Evolutionary conservation across 2,888 invertebrate species (phyloP).

Genomic region (Thymelicus sylvestris): DNA sequence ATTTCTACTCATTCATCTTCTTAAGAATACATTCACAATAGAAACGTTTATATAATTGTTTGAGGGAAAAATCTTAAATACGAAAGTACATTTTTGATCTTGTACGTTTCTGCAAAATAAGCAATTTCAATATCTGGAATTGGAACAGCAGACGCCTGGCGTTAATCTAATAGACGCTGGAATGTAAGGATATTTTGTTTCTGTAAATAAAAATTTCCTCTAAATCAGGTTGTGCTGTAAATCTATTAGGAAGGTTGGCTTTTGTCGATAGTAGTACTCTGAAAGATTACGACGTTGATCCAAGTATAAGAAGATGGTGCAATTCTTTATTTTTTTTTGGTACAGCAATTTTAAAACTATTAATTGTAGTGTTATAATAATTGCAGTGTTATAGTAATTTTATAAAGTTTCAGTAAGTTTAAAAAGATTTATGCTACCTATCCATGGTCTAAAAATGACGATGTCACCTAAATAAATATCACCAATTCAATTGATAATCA

Average conservation of each 20-base stretch:
- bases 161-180: conserved; percentile 28
- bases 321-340: neutral
- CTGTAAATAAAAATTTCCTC: conserved; percentile 63
- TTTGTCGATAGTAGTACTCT: conserved; percentile 64
- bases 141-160: conserved; percentile 14
- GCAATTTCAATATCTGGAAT: conserved; percentile 12
- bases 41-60: neutral
- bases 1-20: neutral
- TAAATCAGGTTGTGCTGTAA: conserved; percentile 59
- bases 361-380: no score
- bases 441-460: no score
- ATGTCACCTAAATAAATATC: no score
- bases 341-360: neutral
- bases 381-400: no score
- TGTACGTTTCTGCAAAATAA: neutral
- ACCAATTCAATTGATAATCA: no score
- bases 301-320: conserved; percentile 37
- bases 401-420: no score
- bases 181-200: conserved; percentile 57
- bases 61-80: neutral
- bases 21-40: neutral
- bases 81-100: neutral
- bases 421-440: no score
- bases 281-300: conserved; percentile 56
- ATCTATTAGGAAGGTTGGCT: conserved; percentile 75